phyloP scores from a whole-genome alignment of 2,888 invertebrate genomes.

The Aphodius sticticus region DNA sequence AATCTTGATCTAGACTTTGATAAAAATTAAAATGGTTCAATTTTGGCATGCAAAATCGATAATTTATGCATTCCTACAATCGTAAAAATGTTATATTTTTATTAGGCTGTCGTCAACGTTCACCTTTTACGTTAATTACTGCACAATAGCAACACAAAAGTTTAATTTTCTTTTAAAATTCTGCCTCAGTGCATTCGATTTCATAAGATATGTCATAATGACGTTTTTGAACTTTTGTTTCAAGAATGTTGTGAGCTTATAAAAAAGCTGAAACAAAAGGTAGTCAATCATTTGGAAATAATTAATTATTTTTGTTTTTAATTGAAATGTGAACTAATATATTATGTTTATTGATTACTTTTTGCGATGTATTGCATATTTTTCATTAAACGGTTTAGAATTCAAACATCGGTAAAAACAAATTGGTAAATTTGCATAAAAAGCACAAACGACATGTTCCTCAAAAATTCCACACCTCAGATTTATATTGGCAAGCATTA shows the following conservation, averaged over 20 bases:
- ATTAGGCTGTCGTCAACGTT: neutral
- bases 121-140: neutral
- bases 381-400: too few relatives aligned
- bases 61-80: neutral
- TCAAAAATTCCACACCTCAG: neutral
- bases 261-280: neutral
- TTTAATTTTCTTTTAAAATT: neutral
- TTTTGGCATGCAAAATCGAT: neutral
- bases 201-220: neutral
- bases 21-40: neutral
- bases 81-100: neutral
- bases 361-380: too few relatives aligned
- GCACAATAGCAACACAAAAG: neutral
- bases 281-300: neutral
- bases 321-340: neutral
- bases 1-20: constrained; percentile 4
- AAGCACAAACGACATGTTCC: neutral
- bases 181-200: neutral
- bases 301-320: neutral
- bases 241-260: neutral
- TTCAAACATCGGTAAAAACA: too few relatives aligned
- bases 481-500: neutral
- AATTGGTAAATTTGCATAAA: too few relatives aligned
- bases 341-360: too few relatives aligned
- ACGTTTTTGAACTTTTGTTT: neutral